Percentiles rank a stretch among this genome's conserved stretches.
phyloP scores from a whole-genome alignment of 2,797 vertebrate species.

The Steatocranus sp. region DNA sequence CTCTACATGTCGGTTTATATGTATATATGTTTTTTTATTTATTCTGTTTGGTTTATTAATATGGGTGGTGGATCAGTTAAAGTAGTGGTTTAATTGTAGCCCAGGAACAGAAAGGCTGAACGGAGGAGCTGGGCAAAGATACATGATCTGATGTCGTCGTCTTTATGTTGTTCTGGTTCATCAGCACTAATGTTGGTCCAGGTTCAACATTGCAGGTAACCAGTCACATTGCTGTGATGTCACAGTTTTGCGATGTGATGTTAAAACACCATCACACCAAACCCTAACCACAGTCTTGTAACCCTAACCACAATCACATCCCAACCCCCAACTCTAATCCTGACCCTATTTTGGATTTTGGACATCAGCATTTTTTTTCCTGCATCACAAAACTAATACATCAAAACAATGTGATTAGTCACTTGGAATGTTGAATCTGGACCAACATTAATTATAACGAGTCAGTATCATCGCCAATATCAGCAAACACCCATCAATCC shows the following conservation, averaged over 20 bases:
- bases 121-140: background rate
- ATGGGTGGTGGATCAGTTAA: background rate
- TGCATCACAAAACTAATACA: background rate
- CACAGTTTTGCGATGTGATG: background rate
- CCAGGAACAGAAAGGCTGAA: background rate
- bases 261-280: background rate
- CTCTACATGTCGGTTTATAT: background rate
- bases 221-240: background rate
- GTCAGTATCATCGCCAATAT: background rate
- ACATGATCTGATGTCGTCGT: rapidly evolving
- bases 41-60: background rate
- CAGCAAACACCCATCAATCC: background rate
- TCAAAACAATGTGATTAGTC: background rate
- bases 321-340: background rate
- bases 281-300: background rate
- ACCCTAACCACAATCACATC: background rate
- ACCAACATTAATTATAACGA: rapidly evolving
- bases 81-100: background rate
- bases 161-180: background rate
- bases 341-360: background rate
- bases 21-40: background rate
- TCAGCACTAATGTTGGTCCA: background rate
- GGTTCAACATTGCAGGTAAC: background rate
- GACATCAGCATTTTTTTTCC: background rate
- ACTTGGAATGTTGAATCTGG: background rate